Base-by-base conservation (phyloP, 2,888 invertebrate genomes). In the Sphaerolaimus hirsutus region DNA sequence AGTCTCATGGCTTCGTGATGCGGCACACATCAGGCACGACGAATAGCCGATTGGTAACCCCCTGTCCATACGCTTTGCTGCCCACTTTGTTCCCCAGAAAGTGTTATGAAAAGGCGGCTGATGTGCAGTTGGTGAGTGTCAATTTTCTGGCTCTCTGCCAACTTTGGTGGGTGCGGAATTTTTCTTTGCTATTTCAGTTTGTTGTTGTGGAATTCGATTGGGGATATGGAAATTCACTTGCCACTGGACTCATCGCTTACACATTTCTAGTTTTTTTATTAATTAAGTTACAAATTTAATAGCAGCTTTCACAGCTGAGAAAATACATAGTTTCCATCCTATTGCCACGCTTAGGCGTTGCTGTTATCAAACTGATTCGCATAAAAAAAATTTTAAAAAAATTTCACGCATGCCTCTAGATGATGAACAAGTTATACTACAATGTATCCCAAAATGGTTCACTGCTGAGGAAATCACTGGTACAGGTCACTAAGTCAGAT, bases 11-110 rank as follows among this genome's bases (percentile, higher is more conserved):
- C n/a, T n/a, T n/a, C n/a, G n/a, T n/a, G n/a, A n/a, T n/a, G n/a
- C n/a, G n/a, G n/a, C n/a, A n/a, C n/a, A n/a, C n/a, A n/a, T n/a
- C n/a, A n/a, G n/a, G n/a, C n/a, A n/a, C n/a, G n/a, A n/a, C n/a
- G n/a, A n/a, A n/a, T n/a, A n/a, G n/a, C n/a, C n/a, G n/a, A n/a
- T n/a, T n/a, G n/a, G n/a, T n/a, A n/a, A n/a, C n/a, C n/a, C n/a
- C n/a, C n/a, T 57, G 58, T 7, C 60, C 60, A 14, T 48, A 61
- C 41, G 55, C 60, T 29, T 55, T 60, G 43, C 51, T 60, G 24
- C 60, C 60, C 12, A 56, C 59, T 21, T 57, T 57, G 25, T 61
- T 60, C 47, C 60, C 60, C 17, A 47, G 53, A 24, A 46, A 51
- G 32, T 51, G 58, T 17, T 59, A 57, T 44, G 50, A 57, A 21